Percentiles rank a stretch among this genome's conserved stretches.
phyloP scores from a whole-genome alignment of 2,113 vertebrate genomes.

The Ciconia stormi region DNA sequence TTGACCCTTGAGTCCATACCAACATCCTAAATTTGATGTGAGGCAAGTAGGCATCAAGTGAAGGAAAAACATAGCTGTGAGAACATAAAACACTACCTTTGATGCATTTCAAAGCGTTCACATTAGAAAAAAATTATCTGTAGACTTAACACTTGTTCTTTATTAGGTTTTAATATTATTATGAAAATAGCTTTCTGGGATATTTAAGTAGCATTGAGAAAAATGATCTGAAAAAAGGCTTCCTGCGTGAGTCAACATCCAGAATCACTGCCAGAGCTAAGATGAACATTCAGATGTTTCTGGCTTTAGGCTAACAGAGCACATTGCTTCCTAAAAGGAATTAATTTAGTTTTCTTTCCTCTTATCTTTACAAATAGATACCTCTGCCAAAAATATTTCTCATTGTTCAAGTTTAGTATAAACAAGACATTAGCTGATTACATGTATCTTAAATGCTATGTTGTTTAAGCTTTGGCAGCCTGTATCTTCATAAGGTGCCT shows the following conservation, averaged over 20 bases:
- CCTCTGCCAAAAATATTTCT: slow-evolving; percentile 12
- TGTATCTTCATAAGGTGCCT: neutral
- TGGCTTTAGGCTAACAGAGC: neutral
- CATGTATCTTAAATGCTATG: neutral
- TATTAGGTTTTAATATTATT: neutral
- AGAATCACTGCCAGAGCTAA: neutral
- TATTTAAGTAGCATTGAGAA: neutral
- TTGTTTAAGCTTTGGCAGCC: neutral
- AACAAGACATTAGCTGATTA: neutral
- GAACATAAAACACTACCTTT: neutral
- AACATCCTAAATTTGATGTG: neutral
- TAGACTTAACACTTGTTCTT: neutral
- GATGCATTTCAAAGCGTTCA: neutral
- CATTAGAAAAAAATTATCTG: neutral
- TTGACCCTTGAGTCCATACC: neutral
- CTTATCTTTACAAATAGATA: slow-evolving; percentile 15
- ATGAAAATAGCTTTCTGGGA: neutral
- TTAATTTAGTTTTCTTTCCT: slow-evolving; percentile 14
- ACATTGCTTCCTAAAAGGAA: neutral
- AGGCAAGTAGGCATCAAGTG: neutral
- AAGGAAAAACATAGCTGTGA: neutral
- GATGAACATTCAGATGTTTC: neutral
- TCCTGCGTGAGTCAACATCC: neutral
- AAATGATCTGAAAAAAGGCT: neutral
- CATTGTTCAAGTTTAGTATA: neutral